Evolutionary conservation across 2,113 vertebrate species (phyloP), one percentile per base, ranked within the genome.

Genomic region (Dinomys branickii): DNA sequence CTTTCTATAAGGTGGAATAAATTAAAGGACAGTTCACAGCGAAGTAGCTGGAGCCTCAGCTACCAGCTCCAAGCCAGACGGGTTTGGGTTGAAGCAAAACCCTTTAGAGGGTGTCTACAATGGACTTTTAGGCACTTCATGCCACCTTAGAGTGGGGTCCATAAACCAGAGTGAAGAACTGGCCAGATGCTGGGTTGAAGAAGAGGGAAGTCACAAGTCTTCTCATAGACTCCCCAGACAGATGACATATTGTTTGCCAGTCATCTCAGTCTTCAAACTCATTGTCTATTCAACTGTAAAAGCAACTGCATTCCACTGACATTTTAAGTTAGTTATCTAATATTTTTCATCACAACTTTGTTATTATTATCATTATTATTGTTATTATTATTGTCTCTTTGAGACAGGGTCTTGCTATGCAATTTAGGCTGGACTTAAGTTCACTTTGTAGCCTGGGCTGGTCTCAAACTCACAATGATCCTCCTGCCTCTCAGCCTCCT

Each of bases 51-150:
- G 44, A 73, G 44, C 35, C 26, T 47, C n/a, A 7, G n/a, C 17
- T 22, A 0, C 8, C 4, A 17, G 44, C 44, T 50, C 17, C n/a
- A 4, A 11, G n/a, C 2, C 84, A 10, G 47, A 33, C 19, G 24
- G 4, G 12, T 56, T 35, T 75, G 81, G 16, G 0, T 0, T 12
- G 63, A 47, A 59, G 22, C 26, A 0, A 5, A 1, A 38, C 24
- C 10, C 30, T 8, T 8, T 10, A 2, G 14, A 85, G 56, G 2
- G 1, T 4, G 11, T n/a, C 3, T 50, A 14, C 12, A 1, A 0
- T 24, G 73, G 33, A n/a, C 22, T 81, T 11, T 3, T 0, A 4
- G 61, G n/a, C 30, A 16, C 1, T 0, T 38, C 16, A 69, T 75
- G 71, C 38, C 71, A 75, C 22, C 1, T 1, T 22, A 24, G 8